A percentile compares a stretch with the other conserved stretches of the same genome.
These are phyloP conservation scores for Charaxes varanes DNA, from an alignment of 1,140 invertebrate genomes.

Conservation along the genomic window DNA sequence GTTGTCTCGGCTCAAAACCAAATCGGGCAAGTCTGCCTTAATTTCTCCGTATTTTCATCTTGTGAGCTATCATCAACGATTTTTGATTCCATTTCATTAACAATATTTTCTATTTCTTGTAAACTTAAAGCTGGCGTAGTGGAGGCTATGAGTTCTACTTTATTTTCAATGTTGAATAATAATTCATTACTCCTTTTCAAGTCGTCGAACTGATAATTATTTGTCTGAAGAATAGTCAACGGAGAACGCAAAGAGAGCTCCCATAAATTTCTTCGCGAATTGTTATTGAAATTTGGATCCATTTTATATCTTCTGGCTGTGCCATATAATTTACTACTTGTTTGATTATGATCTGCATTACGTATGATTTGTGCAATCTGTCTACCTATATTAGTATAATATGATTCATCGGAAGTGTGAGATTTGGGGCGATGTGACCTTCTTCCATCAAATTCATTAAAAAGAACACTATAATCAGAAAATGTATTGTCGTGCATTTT, in stretches of 20 bases:
- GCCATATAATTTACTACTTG: slow-evolving; percentile 30
- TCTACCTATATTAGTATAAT: slow-evolving; percentile 49
- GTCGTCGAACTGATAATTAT: slow-evolving; percentile 25
- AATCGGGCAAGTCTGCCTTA: no score
- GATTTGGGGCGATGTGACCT: slow-evolving; percentile 8
- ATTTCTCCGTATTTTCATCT: slow-evolving; percentile 11
- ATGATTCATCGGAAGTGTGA: slow-evolving; percentile 26
- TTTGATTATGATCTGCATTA: slow-evolving; percentile 30
- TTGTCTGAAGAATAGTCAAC: slow-evolving; percentile 20
- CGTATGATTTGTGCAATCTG: slow-evolving; percentile 58
- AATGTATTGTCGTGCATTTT: slow-evolving; percentile 10
- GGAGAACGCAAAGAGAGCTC: slow-evolving; percentile 56
- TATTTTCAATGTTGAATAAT: slow-evolving; percentile 49
- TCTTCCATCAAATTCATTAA: slow-evolving; percentile 10
- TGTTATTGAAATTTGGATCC: slow-evolving; percentile 35
- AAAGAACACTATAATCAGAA: slow-evolving; percentile 12
- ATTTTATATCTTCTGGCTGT: slow-evolving; percentile 14
- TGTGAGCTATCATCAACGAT: no score
- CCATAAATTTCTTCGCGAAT: slow-evolving; percentile 49
- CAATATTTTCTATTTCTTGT: slow-evolving; percentile 53
- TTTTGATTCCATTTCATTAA: slow-evolving; percentile 40
- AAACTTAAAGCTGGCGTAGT: slow-evolving; percentile 35
- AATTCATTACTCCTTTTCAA: slow-evolving; percentile 44
- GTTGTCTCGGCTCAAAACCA: no score
- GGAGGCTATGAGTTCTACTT: slow-evolving; percentile 36